Base-by-base conservation (phyloP, 2,113 vertebrate genomes). In the Psittacula cyanocephala region DNA sequence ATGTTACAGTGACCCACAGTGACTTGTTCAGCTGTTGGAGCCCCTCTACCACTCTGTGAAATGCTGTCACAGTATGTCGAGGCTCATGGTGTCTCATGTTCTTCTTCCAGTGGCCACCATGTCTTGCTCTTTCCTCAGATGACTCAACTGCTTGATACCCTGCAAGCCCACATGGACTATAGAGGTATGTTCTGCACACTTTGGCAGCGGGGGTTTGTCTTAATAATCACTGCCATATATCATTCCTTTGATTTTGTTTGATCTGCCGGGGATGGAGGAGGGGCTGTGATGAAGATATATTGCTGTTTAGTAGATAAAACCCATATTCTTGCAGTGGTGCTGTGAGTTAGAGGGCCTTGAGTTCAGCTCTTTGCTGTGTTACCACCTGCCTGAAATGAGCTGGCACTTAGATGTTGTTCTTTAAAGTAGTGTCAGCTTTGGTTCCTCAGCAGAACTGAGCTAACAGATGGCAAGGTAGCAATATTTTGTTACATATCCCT, bases 121-220 rank as follows among this genome's bases (percentile, higher is more conserved):
- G 96, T 99, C 92, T 97, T 99, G 92, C 97, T 99, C 86, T 99
- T 99, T 97, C 99, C 99, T 86, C 99, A 99, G 47, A 99, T 99
- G 99, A 99, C 99, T 46, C 98, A 98, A 71, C 98, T 99, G 97
- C 97, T 99, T 88, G 99, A 99, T 97, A 99, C 99, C 93, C 97
- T 99, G 44, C 99, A 99, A 97, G 99, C 99, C 94, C 99, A 99
- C 94, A 96, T 99, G 98, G 98, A 99, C 94, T 99, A 99, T 22
- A 98, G 98, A 99, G 98, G 99, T 99, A 94, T 88, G 74, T 75
- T 77, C 52, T 62, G 18, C 46, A 13, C 3, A 1, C 10, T 72
- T 68, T 46, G 49, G 16, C 39, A 71, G 22, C 35, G 62, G 23
- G 65, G 15, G 24, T 37, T 88, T 86, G 31, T 52, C 43, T n/a